Evolutionary conservation across 2,113 vertebrate genomes (phyloP), one percentile per base, ranked within the genome.

Genomic region (Stigmatopora nigra): DNA sequence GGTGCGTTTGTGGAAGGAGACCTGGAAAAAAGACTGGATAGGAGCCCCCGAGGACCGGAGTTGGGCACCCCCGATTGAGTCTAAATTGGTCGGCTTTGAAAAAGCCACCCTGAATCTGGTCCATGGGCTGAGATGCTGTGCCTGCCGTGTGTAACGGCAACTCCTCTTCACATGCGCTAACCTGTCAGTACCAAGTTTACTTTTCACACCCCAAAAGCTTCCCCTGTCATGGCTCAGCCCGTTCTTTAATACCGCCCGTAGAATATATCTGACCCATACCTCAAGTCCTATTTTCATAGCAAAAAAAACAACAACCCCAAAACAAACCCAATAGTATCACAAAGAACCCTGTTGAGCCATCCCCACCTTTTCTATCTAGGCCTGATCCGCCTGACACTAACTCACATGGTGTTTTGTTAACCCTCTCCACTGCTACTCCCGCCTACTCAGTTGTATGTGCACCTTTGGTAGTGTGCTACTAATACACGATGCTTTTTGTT

Each of bases 401-500:
- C 81, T 67, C 67, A 72, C 76, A 68, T 88, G 77, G 68, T 82
- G 69, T 83, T 85, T 60, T 84, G 79, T 78, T 82, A 72, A 20
- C 56, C 76, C 65, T 52, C 66, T 66, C 47, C 44, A n/a, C 80
- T 59, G 5, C 25, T 55, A 53, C 41, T 55, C 48, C 22, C 70
- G 35, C 51, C 59, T 20, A 13, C 45, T 47, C 35, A 41, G 55
- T 68, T 72, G 89, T 94, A 92, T 91, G 91, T 93, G 78, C 73
- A 88, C 91, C 88, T 80, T 84, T 77, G 80, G 82, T 76, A 85
- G 78, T 90, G 87, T 88, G 79, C 82, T 90, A 90, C 92, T 90
- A 95, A 94, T 92, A 93, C 93, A 93, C 92, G 88, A 92, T 87
- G 89, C 92, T 93, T 92, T 95, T 93, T 94, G 85, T 90, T 91